These are phyloP conservation scores for Bombylius discolor DNA, from an alignment of 2,888 invertebrate species.

Conservation along the genomic window DNA sequence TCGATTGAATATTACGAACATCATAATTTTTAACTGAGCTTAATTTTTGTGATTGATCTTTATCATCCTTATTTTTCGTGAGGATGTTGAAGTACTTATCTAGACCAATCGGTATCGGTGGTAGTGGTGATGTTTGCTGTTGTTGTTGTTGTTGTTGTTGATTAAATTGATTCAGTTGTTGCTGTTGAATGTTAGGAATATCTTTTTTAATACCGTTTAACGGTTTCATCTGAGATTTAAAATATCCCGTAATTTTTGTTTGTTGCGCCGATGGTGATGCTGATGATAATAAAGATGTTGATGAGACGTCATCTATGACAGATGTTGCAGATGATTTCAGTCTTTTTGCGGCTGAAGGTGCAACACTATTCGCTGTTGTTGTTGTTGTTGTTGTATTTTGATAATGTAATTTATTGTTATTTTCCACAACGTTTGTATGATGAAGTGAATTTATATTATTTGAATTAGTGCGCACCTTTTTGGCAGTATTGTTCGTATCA, in stretches of 20 bases:
- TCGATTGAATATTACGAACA: slow-evolving; percentile 10
- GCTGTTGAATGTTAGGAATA: slow-evolving; percentile 22
- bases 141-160: slow-evolving; percentile 9
- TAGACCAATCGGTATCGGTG: slow-evolving; percentile 27
- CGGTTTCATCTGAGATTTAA: slow-evolving; percentile 71
- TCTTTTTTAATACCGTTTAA: slow-evolving; percentile 43
- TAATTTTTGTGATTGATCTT: slow-evolving; percentile 2
- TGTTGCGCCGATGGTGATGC: slow-evolving; percentile 36
- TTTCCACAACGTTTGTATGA: not conserved
- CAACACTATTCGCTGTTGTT: not conserved
- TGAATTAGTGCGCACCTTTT: slow-evolving; percentile 24
- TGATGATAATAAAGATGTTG: not conserved
- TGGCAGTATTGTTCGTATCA: slow-evolving; percentile 20
- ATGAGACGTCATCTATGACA: not conserved
- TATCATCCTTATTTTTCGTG: slow-evolving; percentile 27
- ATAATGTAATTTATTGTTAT: not conserved
- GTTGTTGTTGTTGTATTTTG: not conserved
- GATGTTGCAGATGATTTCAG: slow-evolving; percentile 5
- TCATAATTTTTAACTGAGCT: slow-evolving; percentile 6
- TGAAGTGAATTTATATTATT: slow-evolving; percentile 5
- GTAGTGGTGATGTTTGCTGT: slow-evolving; percentile 31
- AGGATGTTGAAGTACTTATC: slow-evolving; percentile 34
- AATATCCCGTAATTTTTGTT: slow-evolving; percentile 74
- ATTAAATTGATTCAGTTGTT: slow-evolving; percentile 12
- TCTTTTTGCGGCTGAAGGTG: slow-evolving; percentile 9